phyloP scores from a whole-genome alignment of 2,113 vertebrate genomes.

The Sylvietta virens region DNA sequence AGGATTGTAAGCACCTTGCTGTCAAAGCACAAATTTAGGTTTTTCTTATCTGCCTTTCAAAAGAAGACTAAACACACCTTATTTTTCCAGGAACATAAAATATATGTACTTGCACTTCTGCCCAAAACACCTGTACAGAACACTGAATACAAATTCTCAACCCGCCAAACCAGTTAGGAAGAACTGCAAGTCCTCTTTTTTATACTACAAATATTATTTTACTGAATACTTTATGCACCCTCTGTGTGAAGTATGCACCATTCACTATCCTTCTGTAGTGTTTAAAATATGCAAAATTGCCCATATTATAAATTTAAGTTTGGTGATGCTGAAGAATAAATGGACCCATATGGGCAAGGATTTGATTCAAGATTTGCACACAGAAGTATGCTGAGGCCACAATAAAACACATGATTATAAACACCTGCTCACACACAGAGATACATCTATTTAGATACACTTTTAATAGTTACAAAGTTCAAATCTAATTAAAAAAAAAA shows the following conservation, averaged over 20 bases:
- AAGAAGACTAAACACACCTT: neutral
- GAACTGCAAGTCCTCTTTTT: neutral
- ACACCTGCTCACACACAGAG: neutral
- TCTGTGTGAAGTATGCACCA: neutral
- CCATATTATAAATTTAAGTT: neutral
- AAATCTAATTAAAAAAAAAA: neutral
- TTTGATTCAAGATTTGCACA: neutral
- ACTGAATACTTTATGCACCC: neutral
- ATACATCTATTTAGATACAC: neutral
- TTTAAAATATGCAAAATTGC: neutral
- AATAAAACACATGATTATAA: neutral
- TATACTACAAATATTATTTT: neutral
- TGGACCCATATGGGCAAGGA: neutral
- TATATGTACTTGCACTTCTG: neutral
- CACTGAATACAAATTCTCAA: neutral
- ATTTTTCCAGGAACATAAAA: neutral
- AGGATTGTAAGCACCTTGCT: neutral
- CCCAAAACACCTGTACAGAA: neutral
- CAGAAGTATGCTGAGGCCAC: neutral
- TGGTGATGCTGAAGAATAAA: neutral
- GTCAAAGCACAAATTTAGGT: constrained; percentile 12
- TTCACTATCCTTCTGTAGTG: neutral
- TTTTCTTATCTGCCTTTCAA: neutral
- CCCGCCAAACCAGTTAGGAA: neutral
- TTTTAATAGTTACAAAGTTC: neutral